These are phyloP conservation scores for Platycercus adscitus DNA, from an alignment of 2,113 vertebrate species.

Conservation along the genomic window DNA sequence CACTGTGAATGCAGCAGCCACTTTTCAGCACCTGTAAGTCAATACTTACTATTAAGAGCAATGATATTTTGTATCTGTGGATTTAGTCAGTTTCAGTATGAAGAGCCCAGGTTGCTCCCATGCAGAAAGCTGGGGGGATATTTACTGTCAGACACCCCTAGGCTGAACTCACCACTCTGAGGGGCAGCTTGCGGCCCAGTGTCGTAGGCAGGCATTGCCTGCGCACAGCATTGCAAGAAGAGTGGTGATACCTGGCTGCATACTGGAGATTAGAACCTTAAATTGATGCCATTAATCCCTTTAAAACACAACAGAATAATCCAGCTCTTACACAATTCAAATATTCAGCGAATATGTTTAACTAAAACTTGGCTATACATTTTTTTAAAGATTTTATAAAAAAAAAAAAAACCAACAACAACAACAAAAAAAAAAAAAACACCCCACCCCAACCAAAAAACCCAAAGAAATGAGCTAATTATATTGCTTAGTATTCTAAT, in stretches of 20 bases:
- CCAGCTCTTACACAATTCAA: slow-evolving; percentile 55
- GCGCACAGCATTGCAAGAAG: neutral
- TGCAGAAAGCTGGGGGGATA: neutral
- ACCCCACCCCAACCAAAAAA: neutral
- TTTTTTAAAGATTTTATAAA: slow-evolving; percentile 46
- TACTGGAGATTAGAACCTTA: neutral
- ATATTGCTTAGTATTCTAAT: slow-evolving; percentile 70
- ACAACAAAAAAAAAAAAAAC: too few species aligned
- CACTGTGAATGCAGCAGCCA: neutral
- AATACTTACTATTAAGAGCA: neutral
- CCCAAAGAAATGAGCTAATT: slow-evolving; percentile 71
- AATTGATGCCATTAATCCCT: slow-evolving; percentile 19
- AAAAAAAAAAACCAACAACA: neutral
- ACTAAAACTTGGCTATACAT: slow-evolving; percentile 72
- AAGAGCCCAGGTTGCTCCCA: neutral
- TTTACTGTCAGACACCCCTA: fast-evolving
- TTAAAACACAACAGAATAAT: slow-evolving; percentile 19
- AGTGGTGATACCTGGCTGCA: neutral
- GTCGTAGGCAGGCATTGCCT: neutral
- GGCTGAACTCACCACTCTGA: neutral
- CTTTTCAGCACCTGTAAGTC: neutral
- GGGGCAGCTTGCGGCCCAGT: neutral
- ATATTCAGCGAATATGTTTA: slow-evolving; percentile 73
- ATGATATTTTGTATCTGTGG: neutral
- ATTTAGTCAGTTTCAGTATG: neutral